Evolutionary conservation across 2,113 vertebrate genomes (phyloP).

Genomic region (Lepus americanus): DNA sequence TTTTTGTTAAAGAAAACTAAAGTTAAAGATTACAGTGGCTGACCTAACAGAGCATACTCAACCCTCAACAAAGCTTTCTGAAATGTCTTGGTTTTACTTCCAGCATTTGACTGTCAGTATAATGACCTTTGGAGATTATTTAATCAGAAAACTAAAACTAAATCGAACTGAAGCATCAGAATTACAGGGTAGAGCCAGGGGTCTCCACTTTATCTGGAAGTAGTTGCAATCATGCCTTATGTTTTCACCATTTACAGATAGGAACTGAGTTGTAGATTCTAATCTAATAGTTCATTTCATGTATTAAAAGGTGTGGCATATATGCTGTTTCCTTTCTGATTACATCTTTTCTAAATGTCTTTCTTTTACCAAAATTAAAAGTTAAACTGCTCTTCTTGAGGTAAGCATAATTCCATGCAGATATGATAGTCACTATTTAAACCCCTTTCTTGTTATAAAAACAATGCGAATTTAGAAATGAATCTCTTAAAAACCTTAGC

Average conservation of each 20-base stretch:
- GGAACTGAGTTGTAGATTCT: background rate
- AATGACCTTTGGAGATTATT: slow-evolving; percentile 1
- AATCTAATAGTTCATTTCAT: slow-evolving; percentile 29
- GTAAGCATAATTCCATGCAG: background rate
- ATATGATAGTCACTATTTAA: slow-evolving; percentile 48
- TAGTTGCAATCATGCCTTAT: background rate
- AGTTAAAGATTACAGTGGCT: background rate
- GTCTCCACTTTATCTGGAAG: background rate
- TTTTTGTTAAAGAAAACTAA: slow-evolving; percentile 14
- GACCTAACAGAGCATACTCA: background rate
- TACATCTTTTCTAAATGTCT: slow-evolving; percentile 56
- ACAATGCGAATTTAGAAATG: slow-evolving; percentile 11
- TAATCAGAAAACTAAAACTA: slow-evolving; percentile 7
- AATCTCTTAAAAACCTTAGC: background rate
- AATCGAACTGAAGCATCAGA: slow-evolving; percentile 25
- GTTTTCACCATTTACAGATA: slow-evolving; percentile 48
- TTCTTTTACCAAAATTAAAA: slow-evolving; percentile 56
- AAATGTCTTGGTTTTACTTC: slow-evolving; percentile 47
- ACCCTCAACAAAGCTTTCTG: background rate
- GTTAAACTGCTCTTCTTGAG: slow-evolving; percentile 35
- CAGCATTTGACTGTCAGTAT: background rate
- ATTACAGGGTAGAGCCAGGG: background rate
- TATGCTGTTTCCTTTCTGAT: slow-evolving; percentile 39
- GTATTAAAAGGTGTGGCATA: background rate
- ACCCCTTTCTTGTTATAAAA: slow-evolving; percentile 43